Conservation (phyloP, 2,113 vertebrate genomes). For the Megaptera novaeangliae region DNA sequence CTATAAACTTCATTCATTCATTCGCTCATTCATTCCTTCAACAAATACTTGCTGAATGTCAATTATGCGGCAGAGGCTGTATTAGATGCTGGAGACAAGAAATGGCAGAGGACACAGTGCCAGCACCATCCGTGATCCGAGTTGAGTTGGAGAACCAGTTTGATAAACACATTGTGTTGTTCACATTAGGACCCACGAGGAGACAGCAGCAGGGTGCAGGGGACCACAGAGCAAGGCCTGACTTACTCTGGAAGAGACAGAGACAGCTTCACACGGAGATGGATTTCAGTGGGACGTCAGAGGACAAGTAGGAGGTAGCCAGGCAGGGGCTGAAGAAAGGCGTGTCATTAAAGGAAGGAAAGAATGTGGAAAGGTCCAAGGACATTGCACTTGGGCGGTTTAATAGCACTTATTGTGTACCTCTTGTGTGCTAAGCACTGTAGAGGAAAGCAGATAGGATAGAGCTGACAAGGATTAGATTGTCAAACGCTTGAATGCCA, state of each 20-base stretch:
- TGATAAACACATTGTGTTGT: neutral
- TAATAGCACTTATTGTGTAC: no score
- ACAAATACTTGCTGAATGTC: neutral
- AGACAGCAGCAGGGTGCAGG: neutral
- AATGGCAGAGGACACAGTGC: neutral
- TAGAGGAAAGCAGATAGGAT: neutral
- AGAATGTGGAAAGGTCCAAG: neutral
- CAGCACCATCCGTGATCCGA: neutral
- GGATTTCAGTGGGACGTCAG: neutral
- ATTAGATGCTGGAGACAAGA: neutral
- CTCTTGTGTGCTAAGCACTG: neutral
- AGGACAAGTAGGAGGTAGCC: neutral
- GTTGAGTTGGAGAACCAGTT: neutral
- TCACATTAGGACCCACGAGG: neutral
- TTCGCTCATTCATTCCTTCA: neutral
- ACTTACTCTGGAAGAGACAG: neutral
- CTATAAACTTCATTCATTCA: neutral
- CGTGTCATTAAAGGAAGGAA: neutral
- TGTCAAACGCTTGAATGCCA: neutral
- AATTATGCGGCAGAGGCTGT: neutral
- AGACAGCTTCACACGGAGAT: neutral
- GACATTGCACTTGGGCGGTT: neutral
- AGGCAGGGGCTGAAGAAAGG: neutral
- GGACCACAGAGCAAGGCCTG: neutral
- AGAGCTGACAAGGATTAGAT: neutral